Evolutionary conservation across 1,140 invertebrate species (phyloP).

Genomic region (Camponotus vicinus): DNA sequence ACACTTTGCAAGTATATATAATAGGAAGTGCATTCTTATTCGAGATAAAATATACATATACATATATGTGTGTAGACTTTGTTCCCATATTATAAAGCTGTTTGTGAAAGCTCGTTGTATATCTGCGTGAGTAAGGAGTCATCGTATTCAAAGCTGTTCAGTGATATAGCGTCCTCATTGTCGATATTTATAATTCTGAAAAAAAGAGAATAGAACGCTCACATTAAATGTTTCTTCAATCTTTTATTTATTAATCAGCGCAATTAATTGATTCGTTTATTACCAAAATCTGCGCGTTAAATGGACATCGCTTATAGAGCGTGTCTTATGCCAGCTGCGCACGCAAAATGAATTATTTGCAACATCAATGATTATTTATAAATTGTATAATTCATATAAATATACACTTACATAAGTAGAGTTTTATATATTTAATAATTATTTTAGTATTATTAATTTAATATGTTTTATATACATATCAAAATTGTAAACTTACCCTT

Average conservation of each 20-base stretch:
- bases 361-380: slow-evolving; percentile 37
- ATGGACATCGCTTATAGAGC: slow-evolving; percentile 75
- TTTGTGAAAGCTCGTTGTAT: slow-evolving; percentile 84
- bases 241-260: slow-evolving; percentile 22
- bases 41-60: slow-evolving; percentile 58
- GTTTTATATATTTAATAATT: not conserved
- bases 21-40: slow-evolving; percentile 52
- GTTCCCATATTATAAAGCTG: slow-evolving; percentile 80
- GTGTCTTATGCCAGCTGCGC: slow-evolving; percentile 79
- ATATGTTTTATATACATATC: not conserved
- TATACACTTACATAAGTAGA: not conserved
- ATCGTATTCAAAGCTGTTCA: slow-evolving; percentile 78
- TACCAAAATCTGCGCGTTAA: slow-evolving; percentile 78
- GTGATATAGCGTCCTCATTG: slow-evolving; percentile 76
- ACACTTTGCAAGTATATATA: slow-evolving; percentile 61
- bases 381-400: not conserved
- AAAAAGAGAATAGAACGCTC: not conserved
- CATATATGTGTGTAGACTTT: slow-evolving; percentile 64
- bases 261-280: slow-evolving; percentile 62
- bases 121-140: slow-evolving; percentile 82
- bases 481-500: slow-evolving; percentile 76
- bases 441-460: not conserved
- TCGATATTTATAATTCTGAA: slow-evolving; percentile 78
- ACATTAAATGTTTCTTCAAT: not conserved
- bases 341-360: slow-evolving; percentile 79